These are phyloP conservation scores for Cataglyphis livida DNA, from an alignment of 2,888 invertebrate genomes.

Conservation along the genomic window DNA sequence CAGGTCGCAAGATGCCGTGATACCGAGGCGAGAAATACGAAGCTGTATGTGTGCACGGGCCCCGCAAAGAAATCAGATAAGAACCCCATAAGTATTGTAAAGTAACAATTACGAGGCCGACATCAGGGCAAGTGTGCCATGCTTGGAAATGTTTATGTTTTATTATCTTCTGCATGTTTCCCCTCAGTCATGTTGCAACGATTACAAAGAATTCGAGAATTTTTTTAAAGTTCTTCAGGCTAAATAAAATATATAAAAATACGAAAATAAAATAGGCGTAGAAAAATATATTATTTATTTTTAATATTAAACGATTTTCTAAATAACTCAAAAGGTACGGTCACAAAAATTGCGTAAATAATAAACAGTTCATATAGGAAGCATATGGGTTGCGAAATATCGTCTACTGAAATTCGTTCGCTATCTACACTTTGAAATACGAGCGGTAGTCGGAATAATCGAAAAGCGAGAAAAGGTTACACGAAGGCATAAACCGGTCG, in stretches of 20 bases:
- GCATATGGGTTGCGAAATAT: slow-evolving; percentile 4
- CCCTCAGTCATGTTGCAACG: not conserved
- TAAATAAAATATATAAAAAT: not conserved
- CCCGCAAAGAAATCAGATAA: slow-evolving; percentile 1
- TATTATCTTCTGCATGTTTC: slow-evolving; percentile 10
- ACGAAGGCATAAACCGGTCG: slow-evolving; percentile 34
- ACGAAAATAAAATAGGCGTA: not conserved
- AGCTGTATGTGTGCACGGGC: not conserved
- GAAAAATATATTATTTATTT: not conserved
- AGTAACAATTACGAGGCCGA: slow-evolving; percentile 54
- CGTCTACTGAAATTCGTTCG: not conserved
- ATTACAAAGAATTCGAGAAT: not conserved
- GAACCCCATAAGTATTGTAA: slow-evolving; percentile 51
- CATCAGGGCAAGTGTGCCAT: slow-evolving; percentile 26
- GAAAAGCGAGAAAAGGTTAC: slow-evolving; percentile 26
- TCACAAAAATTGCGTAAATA: not conserved
- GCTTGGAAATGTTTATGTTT: not conserved
- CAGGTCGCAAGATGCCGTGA: slow-evolving; percentile 32
- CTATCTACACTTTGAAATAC: not conserved
- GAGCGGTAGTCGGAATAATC: slow-evolving; percentile 25
- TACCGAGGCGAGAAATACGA: slow-evolving; percentile 32
- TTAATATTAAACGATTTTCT: not conserved
- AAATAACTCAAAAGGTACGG: not conserved
- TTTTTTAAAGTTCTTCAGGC: not conserved
- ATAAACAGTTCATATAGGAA: slow-evolving; percentile 14